Conservation (phyloP, 2,888 invertebrate species). For the Galerucella calmariensis region DNA sequence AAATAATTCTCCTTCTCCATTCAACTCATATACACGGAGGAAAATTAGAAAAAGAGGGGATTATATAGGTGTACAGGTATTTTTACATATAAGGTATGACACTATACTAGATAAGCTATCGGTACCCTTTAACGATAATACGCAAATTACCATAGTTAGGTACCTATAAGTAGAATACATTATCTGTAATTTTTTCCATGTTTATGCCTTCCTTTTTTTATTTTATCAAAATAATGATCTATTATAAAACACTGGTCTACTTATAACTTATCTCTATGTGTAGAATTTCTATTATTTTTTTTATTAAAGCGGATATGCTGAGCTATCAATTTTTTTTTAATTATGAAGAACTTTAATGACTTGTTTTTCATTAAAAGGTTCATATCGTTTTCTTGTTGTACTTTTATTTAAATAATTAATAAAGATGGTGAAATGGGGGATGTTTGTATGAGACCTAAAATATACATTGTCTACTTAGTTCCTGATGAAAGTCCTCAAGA, state of each 20-base stretch:
- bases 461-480: no score
- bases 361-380: no score
- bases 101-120: constrained; percentile 37
- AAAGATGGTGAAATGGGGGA: no score
- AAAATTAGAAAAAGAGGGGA: constrained; percentile 23
- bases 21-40: not conserved
- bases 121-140: constrained; percentile 36
- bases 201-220: constrained; percentile 23
- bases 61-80: constrained; percentile 19
- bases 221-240: constrained; percentile 23
- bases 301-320: not conserved
- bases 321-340: no score
- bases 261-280: not conserved
- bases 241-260: constrained; percentile 5
- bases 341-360: no score
- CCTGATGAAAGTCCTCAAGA: no score
- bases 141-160: constrained; percentile 38
- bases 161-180: constrained; percentile 38
- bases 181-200: constrained; percentile 34
- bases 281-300: constrained; percentile 7
- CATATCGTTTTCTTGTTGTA: no score
- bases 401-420: no score
- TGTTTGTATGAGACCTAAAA: no score
- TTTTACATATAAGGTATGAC: constrained; percentile 35
- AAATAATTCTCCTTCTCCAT: constrained; percentile 27